Base-by-base conservation (phyloP, 2,888 invertebrate species). In the Acheta domesticus region DNA sequence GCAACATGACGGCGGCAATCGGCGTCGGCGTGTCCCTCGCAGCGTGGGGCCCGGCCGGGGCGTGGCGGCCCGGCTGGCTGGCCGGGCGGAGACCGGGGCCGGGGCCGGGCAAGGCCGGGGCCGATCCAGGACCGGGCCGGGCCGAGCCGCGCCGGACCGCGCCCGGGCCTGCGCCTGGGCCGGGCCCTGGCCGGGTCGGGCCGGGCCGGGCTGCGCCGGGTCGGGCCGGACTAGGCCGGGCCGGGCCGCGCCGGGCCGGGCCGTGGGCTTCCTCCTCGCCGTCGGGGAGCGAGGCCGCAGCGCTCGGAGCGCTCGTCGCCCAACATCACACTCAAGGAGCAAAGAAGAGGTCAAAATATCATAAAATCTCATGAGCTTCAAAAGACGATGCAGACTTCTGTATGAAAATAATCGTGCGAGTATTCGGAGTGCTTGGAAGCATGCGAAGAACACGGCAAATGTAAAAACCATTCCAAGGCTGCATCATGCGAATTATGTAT, bases 311-410 rank as follows among this genome's bases (percentile, higher is more conserved):
- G 36, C 62, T 14, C 62, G 62, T 62, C 62, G 62, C 62, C 62
- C 62, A 36, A n/a, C 62, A 62, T 62, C 62, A 62, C 62, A 62
- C 62, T 62, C 62, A 62, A 62, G 62, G 62, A 62, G 62, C 62
- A 62, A 62, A 62, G 62, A 62, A 62, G 62, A 62, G 62, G 62
- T 62, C 62, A 62, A 62, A 62, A 62, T 62, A 62, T 62, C 62
- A 62, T 62, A 62, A 62, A 62, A 62, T 62, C 62, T 62, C 62
- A 62, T 62, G 62, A 62, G 62, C 62, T 62, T 62, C 62, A 62
- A 62, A 62, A 62, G 62, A 62, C 62, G 62, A 62, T 62, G 62
- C 62, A 62, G 62, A 62, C 62, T 62, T 62, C 62, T 62, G 62
- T 62, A 62, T 62, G 62, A 62, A 62, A 62, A n/a, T 62, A 62